Evolutionary conservation across 2,113 vertebrate genomes (phyloP).

Genomic region (Rhinopomastus cyanomelas): DNA sequence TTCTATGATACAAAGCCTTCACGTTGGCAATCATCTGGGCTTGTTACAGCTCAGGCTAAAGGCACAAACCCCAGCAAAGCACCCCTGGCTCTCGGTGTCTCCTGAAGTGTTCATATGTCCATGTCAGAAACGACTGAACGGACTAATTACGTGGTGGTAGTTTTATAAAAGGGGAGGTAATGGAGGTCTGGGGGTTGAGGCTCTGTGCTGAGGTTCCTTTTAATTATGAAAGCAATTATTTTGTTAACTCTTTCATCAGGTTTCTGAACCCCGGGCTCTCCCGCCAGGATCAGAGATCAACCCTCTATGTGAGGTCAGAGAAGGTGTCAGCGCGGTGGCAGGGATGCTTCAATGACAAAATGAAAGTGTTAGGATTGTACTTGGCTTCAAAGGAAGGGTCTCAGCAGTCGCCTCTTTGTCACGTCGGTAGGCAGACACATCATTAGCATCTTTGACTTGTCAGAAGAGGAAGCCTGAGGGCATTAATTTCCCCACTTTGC

Average conservation of each 20-base stretch:
- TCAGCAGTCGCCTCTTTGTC: slow-evolving; percentile 48
- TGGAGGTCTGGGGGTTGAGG: neutral
- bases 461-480: slow-evolving; percentile 49
- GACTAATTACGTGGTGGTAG: neutral
- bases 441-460: slow-evolving; percentile 67
- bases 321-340: slow-evolving; percentile 20
- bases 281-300: neutral
- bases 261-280: neutral
- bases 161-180: neutral
- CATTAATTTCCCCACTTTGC: slow-evolving; percentile 27
- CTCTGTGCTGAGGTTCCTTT: neutral
- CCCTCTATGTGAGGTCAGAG: neutral
- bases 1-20: slow-evolving; percentile 19
- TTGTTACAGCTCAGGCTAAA: neutral
- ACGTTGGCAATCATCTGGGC: slow-evolving; percentile 6
- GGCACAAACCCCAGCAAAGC: neutral
- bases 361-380: slow-evolving; percentile 50
- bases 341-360: slow-evolving; percentile 63
- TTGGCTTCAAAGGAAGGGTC: slow-evolving; percentile 59
- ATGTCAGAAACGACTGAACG: neutral
- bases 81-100: neutral
- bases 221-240: neutral
- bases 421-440: slow-evolving; percentile 39
- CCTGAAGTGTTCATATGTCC: neutral
- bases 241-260: neutral